phyloP scores from a whole-genome alignment of 2,797 vertebrate genomes.

The Tauraco hartlaubi region DNA sequence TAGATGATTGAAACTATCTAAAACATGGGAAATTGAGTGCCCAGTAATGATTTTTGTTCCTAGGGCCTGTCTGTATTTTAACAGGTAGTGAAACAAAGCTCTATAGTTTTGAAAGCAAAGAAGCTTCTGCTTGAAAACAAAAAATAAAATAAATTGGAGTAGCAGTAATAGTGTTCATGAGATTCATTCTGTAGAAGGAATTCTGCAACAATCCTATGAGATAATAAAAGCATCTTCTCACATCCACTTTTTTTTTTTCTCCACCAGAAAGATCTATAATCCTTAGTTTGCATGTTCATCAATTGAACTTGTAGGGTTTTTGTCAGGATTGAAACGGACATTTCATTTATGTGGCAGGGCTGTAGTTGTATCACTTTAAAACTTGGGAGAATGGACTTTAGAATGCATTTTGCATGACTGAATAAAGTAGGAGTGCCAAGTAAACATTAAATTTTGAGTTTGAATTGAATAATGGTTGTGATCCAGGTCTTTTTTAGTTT shows the following conservation, averaged over 20 bases:
- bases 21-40: not conserved
- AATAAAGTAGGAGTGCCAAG: not conserved
- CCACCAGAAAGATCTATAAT: not conserved
- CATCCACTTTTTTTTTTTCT: not conserved
- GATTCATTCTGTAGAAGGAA: not conserved
- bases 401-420: not conserved
- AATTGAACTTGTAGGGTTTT: not conserved
- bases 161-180: not conserved
- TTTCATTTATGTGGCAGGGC: slow-evolving; percentile 7
- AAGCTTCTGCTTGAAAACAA: not conserved
- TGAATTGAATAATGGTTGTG: not conserved
- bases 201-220: not conserved
- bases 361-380: not conserved
- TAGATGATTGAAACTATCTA: slow-evolving; percentile 8
- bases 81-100: not conserved
- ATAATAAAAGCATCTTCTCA: not conserved
- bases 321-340: not conserved
- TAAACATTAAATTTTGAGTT: slow-evolving; percentile 21
- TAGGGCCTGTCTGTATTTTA: not conserved
- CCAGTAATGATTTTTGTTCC: slow-evolving; percentile 32
- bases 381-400: slow-evolving; percentile 15
- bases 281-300: not conserved
- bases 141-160: not conserved
- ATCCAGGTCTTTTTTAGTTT: not conserved
- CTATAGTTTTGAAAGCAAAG: not conserved